A percentile compares a stretch with the other conserved stretches of the same genome.
Evolutionary conservation across 2,797 vertebrate species (phyloP).

Genomic region (Chloroceryle inda): DNA sequence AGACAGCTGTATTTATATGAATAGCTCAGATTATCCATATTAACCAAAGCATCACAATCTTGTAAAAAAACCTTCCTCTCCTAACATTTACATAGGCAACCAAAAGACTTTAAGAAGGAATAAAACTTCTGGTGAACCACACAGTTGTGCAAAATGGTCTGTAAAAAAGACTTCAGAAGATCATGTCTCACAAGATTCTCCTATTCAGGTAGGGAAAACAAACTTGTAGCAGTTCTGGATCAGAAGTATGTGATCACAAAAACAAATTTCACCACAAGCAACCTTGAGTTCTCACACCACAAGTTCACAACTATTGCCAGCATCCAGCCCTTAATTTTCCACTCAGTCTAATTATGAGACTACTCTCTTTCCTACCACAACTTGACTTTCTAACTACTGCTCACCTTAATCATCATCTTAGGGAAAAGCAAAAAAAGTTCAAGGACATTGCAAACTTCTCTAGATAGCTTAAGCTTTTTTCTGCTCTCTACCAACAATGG

Average conservation of each 20-base stretch:
- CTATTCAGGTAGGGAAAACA: neutral
- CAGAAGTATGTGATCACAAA: neutral
- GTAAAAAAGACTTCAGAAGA: neutral
- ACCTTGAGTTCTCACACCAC: neutral
- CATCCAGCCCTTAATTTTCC: neutral
- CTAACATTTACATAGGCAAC: neutral
- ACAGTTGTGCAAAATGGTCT: neutral
- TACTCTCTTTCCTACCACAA: neutral
- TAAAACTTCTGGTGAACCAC: neutral
- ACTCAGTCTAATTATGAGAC: neutral
- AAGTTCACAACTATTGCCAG: neutral
- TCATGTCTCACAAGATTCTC: accelerated
- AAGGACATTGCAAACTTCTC: neutral
- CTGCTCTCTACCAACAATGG: neutral
- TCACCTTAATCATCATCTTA: neutral
- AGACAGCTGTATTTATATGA: neutral
- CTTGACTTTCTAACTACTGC: neutral
- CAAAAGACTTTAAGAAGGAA: neutral
- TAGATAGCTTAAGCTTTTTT: neutral
- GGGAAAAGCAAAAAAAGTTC: neutral
- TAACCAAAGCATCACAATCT: neutral
- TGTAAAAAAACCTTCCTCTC: neutral
- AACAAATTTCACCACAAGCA: neutral
- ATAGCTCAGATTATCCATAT: neutral
- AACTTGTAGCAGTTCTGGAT: neutral